These are phyloP conservation scores for Argyrosomus regius DNA, from an alignment of 2,797 vertebrate species.

Conservation along the genomic window DNA sequence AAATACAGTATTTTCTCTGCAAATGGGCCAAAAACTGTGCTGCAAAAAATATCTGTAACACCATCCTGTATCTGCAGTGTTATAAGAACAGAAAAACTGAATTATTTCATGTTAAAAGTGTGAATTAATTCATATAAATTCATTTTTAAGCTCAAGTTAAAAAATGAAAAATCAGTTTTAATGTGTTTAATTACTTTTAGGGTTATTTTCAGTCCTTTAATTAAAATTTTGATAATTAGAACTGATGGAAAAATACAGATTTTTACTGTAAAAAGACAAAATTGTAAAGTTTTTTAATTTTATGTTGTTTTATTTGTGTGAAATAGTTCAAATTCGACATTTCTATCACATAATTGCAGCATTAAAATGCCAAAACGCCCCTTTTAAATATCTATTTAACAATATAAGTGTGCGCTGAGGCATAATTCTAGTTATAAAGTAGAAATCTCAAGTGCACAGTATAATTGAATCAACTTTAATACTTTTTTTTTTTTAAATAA, in stretches of 20 bases:
- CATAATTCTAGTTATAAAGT: slow-evolving; percentile 36
- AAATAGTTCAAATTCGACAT: not conserved
- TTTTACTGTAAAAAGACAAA: not conserved
- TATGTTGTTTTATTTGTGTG: not conserved
- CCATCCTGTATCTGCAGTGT: too few species aligned
- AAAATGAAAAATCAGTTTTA: not conserved
- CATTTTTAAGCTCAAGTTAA: not conserved
- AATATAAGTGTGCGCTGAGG: not conserved
- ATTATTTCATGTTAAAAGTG: not conserved
- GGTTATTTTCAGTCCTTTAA: slow-evolving; percentile 6
- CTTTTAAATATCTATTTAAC: not conserved
- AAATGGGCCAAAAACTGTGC: not conserved
- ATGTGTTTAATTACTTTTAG: not conserved
- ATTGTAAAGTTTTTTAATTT: not conserved
- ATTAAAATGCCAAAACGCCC: not conserved
- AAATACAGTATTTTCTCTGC: not conserved
- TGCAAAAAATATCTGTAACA: not conserved
- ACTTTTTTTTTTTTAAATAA: slow-evolving; percentile 44
- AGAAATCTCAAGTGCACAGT: slow-evolving; percentile 28
- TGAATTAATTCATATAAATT: not conserved
- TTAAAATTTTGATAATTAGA: not conserved
- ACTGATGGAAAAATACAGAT: not conserved
- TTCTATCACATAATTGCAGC: not conserved
- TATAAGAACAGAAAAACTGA: not conserved
- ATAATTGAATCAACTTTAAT: slow-evolving; percentile 42